Evolutionary conservation across 2,113 vertebrate species (phyloP).

Genomic region (Dasyprocta punctata): DNA sequence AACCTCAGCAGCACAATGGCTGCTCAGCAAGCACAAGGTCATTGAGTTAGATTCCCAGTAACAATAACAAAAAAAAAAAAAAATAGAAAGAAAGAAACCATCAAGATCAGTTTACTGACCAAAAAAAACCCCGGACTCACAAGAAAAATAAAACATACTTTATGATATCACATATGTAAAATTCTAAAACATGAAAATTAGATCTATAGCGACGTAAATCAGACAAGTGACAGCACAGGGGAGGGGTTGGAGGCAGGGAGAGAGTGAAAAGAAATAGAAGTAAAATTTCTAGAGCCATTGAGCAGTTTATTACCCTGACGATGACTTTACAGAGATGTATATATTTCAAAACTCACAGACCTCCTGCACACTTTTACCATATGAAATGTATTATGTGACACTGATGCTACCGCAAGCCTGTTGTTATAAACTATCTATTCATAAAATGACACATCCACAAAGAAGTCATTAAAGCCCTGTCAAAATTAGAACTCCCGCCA

Average conservation of each 20-base stretch:
- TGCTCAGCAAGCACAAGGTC: too few relatives aligned
- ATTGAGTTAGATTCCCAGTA: too few relatives aligned
- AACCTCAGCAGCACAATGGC: too few relatives aligned
- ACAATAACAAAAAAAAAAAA: too few relatives aligned
- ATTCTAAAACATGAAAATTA: conserved; percentile 1
- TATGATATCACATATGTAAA: background rate
- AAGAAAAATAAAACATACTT: background rate
- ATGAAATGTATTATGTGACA: background rate
- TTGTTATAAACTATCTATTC: background rate
- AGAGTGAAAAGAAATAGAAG: background rate
- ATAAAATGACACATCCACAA: background rate
- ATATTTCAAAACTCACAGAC: background rate
- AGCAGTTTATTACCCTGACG: background rate
- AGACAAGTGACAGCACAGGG: background rate
- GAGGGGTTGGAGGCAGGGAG: background rate
- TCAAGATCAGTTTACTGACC: background rate
- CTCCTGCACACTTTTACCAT: background rate
- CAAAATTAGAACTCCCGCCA: conserved; percentile 5
- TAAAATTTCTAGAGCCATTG: background rate
- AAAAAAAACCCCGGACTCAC: background rate
- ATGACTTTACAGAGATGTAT: background rate
- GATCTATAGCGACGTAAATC: background rate
- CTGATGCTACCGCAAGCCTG: background rate
- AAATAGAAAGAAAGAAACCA: too few relatives aligned
- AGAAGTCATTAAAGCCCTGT: background rate